A percentile compares a stretch with the other conserved stretches of the same genome.
phyloP scores from a whole-genome alignment of 2,888 invertebrate species.

The Mantis religiosa region DNA sequence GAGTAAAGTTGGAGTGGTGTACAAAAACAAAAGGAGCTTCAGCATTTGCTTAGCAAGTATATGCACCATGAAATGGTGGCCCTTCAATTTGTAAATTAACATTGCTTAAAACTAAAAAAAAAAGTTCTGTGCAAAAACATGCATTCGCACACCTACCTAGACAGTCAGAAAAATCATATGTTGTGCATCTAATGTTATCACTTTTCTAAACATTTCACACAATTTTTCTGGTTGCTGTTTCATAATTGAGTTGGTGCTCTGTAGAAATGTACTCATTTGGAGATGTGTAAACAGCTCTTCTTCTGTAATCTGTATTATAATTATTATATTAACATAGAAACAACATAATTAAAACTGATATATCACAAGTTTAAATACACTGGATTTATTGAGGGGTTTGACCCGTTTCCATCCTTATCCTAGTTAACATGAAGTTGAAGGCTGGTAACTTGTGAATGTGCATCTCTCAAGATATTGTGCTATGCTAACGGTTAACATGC shows the following conservation, averaged over 20 bases:
- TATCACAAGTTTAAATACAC: constrained; percentile 28
- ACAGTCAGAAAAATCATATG: constrained; percentile 13
- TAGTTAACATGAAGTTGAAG: too few relatives aligned
- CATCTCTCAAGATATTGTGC: too few relatives aligned
- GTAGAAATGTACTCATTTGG: constrained; percentile 10
- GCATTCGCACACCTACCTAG: constrained; percentile 13
- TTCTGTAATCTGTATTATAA: constrained; percentile 30
- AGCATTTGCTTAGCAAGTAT: constrained; percentile 17
- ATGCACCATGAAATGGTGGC: constrained; percentile 12
- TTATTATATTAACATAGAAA: constrained; percentile 26
- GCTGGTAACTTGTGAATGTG: too few relatives aligned
- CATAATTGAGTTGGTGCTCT: constrained; percentile 22
- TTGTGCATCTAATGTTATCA: constrained; percentile 1
- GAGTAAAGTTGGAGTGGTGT: background rate
- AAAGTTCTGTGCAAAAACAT: background rate
- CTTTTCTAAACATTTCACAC: constrained; percentile 1
- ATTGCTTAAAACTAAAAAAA: constrained; percentile 12
- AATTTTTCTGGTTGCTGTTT: constrained; percentile 17
- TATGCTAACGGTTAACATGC: too few relatives aligned
- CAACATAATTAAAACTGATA: constrained; percentile 28
- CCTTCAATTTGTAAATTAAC: constrained; percentile 1
- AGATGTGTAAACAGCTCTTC: constrained; percentile 11
- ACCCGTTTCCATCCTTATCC: background rate
- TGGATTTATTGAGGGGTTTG: background rate
- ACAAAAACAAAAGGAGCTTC: constrained; percentile 6